Evolutionary conservation across 2,113 vertebrate genomes (phyloP), one percentile per base, ranked within the genome.

Genomic region (Neogale vison): DNA sequence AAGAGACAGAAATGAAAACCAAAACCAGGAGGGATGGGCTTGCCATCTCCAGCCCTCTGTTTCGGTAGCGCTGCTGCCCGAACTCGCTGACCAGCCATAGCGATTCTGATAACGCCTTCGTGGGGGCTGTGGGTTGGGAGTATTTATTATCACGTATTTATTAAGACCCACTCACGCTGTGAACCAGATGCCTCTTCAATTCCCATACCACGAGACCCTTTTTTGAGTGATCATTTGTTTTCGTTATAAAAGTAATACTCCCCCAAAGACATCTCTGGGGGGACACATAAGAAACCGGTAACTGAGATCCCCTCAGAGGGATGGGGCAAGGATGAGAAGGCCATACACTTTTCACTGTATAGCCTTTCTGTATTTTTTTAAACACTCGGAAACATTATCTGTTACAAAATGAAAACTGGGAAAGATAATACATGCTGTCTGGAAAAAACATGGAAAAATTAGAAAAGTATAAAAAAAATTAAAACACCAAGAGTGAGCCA

Each of bases 1-100:
- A 92, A 92, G 55, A 45, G 20, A 61, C 65, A 47, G 59, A 97
- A 96, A 91, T 79, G 81, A 90, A 97, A 97, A 96, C 93, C 93
- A 96, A 96, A 97, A 91, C 91, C 79, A 57, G 74, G 67, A 81
- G 76, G 57, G 52, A 12, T 12, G 0, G 11, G 20, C 77, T 88
- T 57, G 7, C 81, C 2, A 0, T 55, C 74, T 50, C 67, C 67
- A 77, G 82, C 63, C 52, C 89, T 74, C 76, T 88, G 61, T 50
- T 4, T 55, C 36, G 18, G 69, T 24, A 20, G n/a, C 72, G 57
- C 59, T 47, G 79, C 50, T 50, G 82, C 82, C 71, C 26, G 36
- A 80, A 15, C 42, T 88, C 65, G 67, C 34, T 29, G 52, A 61
- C 34, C 63, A n/a, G 88, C 88, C 69, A 0, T 74, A 24, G 55